These are phyloP conservation scores for Harpagifer antarcticus DNA, from an alignment of 2,797 vertebrate species.

Conservation along the genomic window DNA sequence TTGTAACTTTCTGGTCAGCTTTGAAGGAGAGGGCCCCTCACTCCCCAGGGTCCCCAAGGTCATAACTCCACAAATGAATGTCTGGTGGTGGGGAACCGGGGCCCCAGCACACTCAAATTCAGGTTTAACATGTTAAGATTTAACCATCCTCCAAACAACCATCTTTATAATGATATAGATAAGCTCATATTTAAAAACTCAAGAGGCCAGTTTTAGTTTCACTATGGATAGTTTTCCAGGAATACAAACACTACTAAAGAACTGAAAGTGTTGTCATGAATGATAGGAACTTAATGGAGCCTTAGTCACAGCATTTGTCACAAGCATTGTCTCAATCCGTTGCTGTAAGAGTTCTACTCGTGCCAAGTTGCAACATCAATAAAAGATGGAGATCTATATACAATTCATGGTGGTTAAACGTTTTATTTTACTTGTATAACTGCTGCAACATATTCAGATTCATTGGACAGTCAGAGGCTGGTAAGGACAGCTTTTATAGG, in stretches of 20 bases:
- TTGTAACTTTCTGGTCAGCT: conserved; percentile 52
- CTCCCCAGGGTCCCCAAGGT: conserved; percentile 57
- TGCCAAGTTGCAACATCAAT: conserved; percentile 3
- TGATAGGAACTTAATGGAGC: neutral
- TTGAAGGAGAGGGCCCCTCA: conserved; percentile 72
- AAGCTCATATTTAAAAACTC: conserved; percentile 6
- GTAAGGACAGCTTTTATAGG: conserved; percentile 18
- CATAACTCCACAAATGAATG: conserved; percentile 67
- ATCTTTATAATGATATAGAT: conserved; percentile 30
- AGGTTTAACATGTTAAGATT: conserved; percentile 41
- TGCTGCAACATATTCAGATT: conserved; percentile 16
- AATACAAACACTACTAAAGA: neutral
- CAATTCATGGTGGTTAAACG: conserved; percentile 13
- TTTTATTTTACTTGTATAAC: conserved; percentile 15
- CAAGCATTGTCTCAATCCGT: conserved; percentile 12
- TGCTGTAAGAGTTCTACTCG: neutral
- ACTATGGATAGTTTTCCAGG: neutral
- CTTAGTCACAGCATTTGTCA: conserved; percentile 10
- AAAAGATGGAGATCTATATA: conserved; percentile 7
- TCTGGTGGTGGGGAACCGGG: conserved; percentile 54
- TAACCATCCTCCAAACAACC: conserved; percentile 36
- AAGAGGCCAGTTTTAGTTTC: conserved; percentile 2
- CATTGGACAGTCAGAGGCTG: conserved; percentile 1
- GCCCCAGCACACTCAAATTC: conserved; percentile 54
- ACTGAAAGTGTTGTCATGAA: conserved; percentile 9